These are phyloP conservation scores for Seriola dumerili DNA, from an alignment of 2,113 vertebrate species.

Conservation along the genomic window DNA sequence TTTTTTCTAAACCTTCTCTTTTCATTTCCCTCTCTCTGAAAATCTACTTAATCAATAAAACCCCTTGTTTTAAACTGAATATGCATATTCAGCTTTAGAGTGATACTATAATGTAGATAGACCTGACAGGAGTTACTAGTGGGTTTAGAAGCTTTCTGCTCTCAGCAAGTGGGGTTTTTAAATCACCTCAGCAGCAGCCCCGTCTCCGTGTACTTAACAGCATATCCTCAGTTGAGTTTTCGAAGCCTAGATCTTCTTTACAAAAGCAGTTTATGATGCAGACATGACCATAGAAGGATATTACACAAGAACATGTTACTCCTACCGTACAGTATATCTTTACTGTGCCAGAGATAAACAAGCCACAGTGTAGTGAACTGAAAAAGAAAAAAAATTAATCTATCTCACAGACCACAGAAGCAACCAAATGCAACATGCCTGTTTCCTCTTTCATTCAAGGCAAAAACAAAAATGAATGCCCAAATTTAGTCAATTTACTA, in stretches of 20 bases:
- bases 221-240: neutral
- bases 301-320: neutral
- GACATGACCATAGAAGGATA: neutral
- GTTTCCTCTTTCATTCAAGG: neutral
- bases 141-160: neutral
- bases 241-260: neutral
- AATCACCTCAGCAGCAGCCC: neutral
- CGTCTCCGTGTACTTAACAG: neutral
- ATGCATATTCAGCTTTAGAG: neutral
- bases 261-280: neutral
- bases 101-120: slow-evolving; percentile 25
- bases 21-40: slow-evolving; percentile 33
- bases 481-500: neutral
- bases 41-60: slow-evolving; percentile 49
- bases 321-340: neutral
- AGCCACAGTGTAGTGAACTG: neutral
- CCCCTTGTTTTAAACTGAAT: slow-evolving; percentile 26
- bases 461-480: neutral
- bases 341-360: neutral
- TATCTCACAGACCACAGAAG: neutral
- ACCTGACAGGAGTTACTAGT: slow-evolving; percentile 21
- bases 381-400: neutral
- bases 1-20: slow-evolving; percentile 2
- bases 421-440: neutral
- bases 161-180: neutral